These are phyloP conservation scores for Turdus rufiventris DNA, from an alignment of 2,113 vertebrate genomes.

Conservation along the genomic window DNA sequence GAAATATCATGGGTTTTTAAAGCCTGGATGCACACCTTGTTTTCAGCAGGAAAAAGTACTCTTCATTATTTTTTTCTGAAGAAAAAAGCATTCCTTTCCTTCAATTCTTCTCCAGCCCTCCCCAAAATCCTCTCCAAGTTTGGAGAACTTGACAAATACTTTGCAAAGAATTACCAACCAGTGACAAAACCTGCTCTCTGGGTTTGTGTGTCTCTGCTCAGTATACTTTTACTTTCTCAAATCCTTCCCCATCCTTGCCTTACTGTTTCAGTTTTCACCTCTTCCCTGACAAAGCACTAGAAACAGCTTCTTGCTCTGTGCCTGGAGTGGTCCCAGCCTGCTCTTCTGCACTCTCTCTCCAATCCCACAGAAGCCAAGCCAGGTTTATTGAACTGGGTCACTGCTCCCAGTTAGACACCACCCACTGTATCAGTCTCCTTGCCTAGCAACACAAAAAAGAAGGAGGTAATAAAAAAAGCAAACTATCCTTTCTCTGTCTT, in stretches of 20 bases:
- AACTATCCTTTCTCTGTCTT: not conserved
- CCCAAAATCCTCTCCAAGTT: not conserved
- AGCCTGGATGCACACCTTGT: not conserved
- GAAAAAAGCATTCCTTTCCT: not conserved
- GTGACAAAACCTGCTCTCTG: not conserved
- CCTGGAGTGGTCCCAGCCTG: not conserved
- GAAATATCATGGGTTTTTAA: not conserved
- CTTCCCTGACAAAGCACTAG: not conserved
- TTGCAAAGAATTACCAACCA: not conserved
- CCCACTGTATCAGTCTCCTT: slow-evolving; percentile 69
- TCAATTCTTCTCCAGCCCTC: not conserved
- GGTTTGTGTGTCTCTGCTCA: not conserved
- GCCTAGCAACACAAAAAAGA: slow-evolving; percentile 50
- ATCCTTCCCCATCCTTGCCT: not conserved
- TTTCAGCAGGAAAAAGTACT: not conserved
- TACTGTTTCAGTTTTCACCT: not conserved
- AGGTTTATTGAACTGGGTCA: slow-evolving; percentile 67
- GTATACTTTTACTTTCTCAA: not conserved
- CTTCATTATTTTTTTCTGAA: not conserved
- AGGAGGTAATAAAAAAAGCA: not conserved
- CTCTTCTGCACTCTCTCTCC: slow-evolving; percentile 18
- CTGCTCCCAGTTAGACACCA: slow-evolving; percentile 77
- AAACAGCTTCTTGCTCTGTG: not conserved
- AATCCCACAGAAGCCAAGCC: slow-evolving; percentile 58
- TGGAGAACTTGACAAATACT: not conserved